phyloP scores from a whole-genome alignment of 2,888 invertebrate species.

The Melinaea menophilus region DNA sequence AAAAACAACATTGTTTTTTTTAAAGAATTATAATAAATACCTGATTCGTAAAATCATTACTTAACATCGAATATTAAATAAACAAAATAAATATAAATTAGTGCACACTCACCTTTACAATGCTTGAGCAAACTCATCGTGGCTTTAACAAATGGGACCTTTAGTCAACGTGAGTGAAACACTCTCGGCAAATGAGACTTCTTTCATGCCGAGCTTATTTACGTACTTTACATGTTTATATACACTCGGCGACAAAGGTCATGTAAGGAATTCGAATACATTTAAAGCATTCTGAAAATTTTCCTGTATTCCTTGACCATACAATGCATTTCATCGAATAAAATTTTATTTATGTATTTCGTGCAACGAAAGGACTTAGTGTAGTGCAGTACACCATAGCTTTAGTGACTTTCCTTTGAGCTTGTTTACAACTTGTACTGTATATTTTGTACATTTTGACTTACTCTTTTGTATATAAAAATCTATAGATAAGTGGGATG shows the following conservation, averaged over 20 bases:
- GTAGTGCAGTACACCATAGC: no score
- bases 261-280: background rate
- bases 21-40: no score
- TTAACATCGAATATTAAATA: background rate
- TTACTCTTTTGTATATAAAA: no score
- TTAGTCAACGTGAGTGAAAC: constrained; percentile 48
- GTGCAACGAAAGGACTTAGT: no score
- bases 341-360: no score
- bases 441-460: no score
- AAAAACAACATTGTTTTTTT: no score
- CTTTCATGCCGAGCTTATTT: constrained; percentile 57
- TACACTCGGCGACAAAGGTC: constrained; percentile 11
- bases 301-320: no score
- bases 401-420: no score
- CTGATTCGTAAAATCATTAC: background rate
- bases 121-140: constrained; percentile 51
- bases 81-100: constrained; percentile 31
- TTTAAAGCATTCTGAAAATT: background rate
- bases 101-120: constrained; percentile 35
- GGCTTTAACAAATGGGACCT: constrained; percentile 53
- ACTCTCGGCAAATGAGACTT: constrained; percentile 61
- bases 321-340: no score
- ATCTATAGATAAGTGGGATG: no score
- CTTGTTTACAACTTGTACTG: no score
- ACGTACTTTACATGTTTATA: constrained; percentile 37